Evolutionary conservation across 2,113 vertebrate genomes (phyloP).

Genomic region (Variabilichromis moorii): DNA sequence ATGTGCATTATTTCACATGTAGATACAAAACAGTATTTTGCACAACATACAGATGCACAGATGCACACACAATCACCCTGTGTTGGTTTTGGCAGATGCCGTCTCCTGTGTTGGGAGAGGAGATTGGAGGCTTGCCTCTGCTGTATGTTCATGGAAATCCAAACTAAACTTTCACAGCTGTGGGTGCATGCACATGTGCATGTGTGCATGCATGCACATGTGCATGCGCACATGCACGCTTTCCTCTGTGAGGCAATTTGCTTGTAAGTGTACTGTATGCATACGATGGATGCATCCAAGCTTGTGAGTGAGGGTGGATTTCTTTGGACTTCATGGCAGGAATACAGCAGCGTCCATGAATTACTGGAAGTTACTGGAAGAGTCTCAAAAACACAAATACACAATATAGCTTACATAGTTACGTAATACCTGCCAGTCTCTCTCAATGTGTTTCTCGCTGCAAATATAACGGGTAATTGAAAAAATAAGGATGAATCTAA

Average conservation of each 20-base stretch:
- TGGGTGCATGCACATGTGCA: not conserved
- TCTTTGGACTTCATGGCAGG: not conserved
- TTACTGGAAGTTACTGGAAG: constrained; percentile 13
- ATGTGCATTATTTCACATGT: not conserved
- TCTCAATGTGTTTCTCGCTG: not conserved
- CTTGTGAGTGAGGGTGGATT: not conserved
- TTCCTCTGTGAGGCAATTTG: not conserved
- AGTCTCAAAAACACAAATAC: not conserved
- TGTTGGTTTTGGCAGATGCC: constrained; percentile 41
- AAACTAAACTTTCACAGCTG: constrained; percentile 30
- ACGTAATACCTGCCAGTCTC: not conserved
- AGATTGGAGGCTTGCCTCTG: not conserved
- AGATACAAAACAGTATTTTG: not conserved
- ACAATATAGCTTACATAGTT: not conserved
- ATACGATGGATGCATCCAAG: not conserved
- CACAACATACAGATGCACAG: not conserved
- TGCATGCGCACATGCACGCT: not conserved
- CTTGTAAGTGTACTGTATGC: not conserved
- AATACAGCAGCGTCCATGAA: constrained; percentile 5
- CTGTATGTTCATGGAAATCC: constrained; percentile 35
- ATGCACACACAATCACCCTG: not conserved
- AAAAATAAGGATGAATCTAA: not conserved
- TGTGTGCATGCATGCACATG: not conserved
- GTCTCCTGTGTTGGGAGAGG: constrained; percentile 1
- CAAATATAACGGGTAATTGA: not conserved